Evolutionary conservation across 2,797 vertebrate species (phyloP), one percentile per base, ranked within the genome.

Genomic region (Syndactyla subalaris): DNA sequence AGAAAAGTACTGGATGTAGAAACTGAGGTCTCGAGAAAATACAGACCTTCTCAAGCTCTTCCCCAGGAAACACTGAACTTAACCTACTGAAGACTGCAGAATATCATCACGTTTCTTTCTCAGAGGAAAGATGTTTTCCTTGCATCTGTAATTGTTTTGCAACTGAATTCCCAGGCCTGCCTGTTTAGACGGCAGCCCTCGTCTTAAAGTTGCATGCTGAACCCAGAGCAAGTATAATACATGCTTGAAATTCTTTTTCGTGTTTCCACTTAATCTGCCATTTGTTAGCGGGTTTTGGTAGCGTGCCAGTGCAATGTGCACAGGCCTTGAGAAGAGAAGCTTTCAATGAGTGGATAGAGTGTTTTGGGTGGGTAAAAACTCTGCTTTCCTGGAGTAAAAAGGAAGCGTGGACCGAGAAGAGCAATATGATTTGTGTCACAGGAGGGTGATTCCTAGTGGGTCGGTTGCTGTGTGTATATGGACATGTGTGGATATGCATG

Each of bases 241-340:
- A 96, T 97, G 94, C 95, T 95, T 97, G 95, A 87, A 83, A 98
- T 98, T 97, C 97, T 95, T 97, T 41, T 30, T 87, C 15, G 5
- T 87, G 88, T 97, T 95, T 96, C 92, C 92, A 89, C 92, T 97
- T 97, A 97, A 97, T 97, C 97, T 96, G 93, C 93, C 88, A 52
- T 96, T 97, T 97, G 94, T 96, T 95, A 92, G 70, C 11, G 2
- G 76, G 72, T 52, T 83, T 96, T 97, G 96, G 87, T 87, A 85
- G 84, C 3, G 8, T 94, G 95, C 96, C 96, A 95, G 6, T 0
- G 4, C 85, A 58, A 45, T 57, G 23, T 32, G 61, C 82, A 24
- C 58, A 48, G 68, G 65, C 94, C 93, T 94, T 57, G 79, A 81
- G 93, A 85, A 70, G 74, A n/a, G 92, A 78, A 39, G 80, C 75